phyloP scores from a whole-genome alignment of 2,113 vertebrate species.

The Oryzias celebensis region DNA sequence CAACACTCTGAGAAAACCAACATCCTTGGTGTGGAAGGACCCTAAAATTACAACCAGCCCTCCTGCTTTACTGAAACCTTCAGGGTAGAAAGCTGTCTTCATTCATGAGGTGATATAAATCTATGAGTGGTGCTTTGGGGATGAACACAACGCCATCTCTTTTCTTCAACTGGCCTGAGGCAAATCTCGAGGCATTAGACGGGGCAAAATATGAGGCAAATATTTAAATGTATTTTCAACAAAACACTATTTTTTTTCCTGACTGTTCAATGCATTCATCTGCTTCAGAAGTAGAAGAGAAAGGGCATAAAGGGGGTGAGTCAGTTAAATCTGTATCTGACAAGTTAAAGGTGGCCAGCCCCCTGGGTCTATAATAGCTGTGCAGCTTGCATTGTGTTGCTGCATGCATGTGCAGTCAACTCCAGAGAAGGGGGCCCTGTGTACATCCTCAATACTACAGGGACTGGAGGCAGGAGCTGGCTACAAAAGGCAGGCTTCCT shows the following conservation, averaged over 20 bases:
- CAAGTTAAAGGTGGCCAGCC: conserved; percentile 60
- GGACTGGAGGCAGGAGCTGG: conserved; percentile 27
- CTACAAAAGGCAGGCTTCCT: conserved; percentile 36
- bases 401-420: conserved; percentile 63
- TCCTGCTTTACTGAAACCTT: conserved; percentile 46
- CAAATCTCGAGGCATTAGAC: conserved; percentile 49
- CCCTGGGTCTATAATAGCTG: conserved; percentile 57
- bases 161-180: conserved; percentile 48
- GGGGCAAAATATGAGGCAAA: conserved; percentile 11
- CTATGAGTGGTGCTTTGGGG: conserved; percentile 69
- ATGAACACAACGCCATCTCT: conserved; percentile 56
- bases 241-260: too few relatives aligned
- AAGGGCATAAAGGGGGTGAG: conserved; percentile 27
- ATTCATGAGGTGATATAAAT: conserved; percentile 72
- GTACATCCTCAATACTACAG: conserved; percentile 55
- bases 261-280: conserved; percentile 13
- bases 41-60: conserved; percentile 57
- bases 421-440: conserved; percentile 55
- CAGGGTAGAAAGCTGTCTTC: conserved; percentile 63
- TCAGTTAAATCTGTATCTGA: conserved; percentile 51
- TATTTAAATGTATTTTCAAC: too few relatives aligned
- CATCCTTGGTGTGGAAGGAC: too few relatives aligned
- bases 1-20: too few relatives aligned
- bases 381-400: conserved; percentile 60
- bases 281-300: conserved; percentile 22